A percentile compares a stretch with the other conserved stretches of the same genome.
Conservation (phyloP, 2,797 vertebrate genomes). For the Glyptemys insculpta region DNA sequence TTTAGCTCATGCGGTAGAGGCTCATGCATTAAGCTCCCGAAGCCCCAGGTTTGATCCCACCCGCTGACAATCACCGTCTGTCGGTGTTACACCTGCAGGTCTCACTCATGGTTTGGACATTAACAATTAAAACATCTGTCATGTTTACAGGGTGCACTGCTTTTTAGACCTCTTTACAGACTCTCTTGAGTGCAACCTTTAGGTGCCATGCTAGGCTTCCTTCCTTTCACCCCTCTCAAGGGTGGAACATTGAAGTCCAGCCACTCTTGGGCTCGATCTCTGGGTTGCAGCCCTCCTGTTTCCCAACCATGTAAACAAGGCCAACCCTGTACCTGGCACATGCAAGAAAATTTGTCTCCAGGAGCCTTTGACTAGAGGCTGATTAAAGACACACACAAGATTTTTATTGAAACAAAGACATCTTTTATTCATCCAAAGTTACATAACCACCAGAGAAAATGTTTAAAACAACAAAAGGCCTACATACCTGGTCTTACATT, state of each 20-base stretch:
- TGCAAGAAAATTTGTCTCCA: neutral
- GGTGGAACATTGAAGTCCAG: neutral
- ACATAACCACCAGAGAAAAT: neutral
- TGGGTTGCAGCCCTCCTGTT: neutral
- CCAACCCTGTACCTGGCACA: neutral
- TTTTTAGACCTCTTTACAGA: neutral
- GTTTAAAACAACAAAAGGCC: neutral
- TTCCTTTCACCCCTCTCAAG: neutral
- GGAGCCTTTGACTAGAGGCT: neutral
- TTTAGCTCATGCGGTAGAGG: too few species aligned
- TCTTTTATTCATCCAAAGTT: neutral
- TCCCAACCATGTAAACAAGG: neutral
- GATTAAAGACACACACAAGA: neutral
- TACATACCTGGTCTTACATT: neutral
- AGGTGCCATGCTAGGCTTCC: neutral
- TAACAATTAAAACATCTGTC: slow-evolving; percentile 66
- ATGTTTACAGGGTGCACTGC: neutral
- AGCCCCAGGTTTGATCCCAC: too few species aligned
- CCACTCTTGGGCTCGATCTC: neutral
- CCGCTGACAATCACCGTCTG: too few species aligned
- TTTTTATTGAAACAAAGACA: neutral
- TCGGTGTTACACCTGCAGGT: neutral
- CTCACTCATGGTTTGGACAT: slow-evolving; percentile 43
- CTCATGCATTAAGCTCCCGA: too few species aligned
- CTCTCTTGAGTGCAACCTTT: neutral